Base-by-base conservation (phyloP, 2,113 vertebrate genomes). In the Tretioscincus oriximinensis region DNA sequence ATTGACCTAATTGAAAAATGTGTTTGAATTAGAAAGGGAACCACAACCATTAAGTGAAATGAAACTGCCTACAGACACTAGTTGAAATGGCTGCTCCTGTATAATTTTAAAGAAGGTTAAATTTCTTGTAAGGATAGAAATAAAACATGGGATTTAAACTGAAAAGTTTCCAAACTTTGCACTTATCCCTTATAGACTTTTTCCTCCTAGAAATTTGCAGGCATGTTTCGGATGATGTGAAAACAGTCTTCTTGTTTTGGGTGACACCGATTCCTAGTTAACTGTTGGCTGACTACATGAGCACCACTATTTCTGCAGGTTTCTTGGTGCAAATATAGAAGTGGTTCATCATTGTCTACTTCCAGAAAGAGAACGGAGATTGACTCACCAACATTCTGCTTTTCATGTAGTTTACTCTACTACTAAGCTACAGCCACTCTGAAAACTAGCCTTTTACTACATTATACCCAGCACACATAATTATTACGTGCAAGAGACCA, bases 41-140 rank as follows among this genome's bases (percentile, higher is more conserved):
- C 45, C 28, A 51, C 45, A 80, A 20, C n/a, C n/a, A 9, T 58
- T 79, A 79, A 61, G 35, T 61, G 73, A 79, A 47, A 67, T 26
- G 49, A 49, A 80, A 73, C 60, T 63, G 26, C n/a, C 60, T 49
- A 14, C 24, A 80, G 78, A 64, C 28, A 73, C 45, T 73, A 64
- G 69, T 9, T 31, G 45, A 73, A 51, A 22, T 51, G 18, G 9
- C 24, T 35, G 1, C 51, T 49, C 9, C 64, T 64, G 22, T 41
- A 26, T 28, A 65, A 24, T 35, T 11, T 28, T 14, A 7, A 66
- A 58, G 22, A 28, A n/a, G n/a, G 26, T 64, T 31, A 12, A 5
- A 49, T 63, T 72, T 45, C 14, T 41, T 45, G 8, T 22, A 8
- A 6, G 21, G n/a, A 2, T 14, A 7, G 65, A 22, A 7, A 35